A percentile compares a stretch with the other conserved stretches of the same genome.
phyloP scores from a whole-genome alignment of 2,888 invertebrate genomes.

The Ctena decussata region DNA sequence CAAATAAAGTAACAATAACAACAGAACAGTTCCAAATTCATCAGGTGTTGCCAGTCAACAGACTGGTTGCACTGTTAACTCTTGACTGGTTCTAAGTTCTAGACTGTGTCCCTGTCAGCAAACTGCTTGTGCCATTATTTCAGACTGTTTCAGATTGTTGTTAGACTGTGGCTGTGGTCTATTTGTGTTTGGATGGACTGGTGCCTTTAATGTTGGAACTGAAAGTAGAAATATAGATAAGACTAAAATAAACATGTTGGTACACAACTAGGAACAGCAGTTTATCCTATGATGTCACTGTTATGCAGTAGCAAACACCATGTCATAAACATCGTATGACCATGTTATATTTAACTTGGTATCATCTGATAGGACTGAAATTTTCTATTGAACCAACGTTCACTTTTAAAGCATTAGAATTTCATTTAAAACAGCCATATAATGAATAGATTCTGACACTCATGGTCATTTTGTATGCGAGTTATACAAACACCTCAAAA shows the following conservation, averaged over 20 bases:
- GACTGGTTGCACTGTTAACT: no score
- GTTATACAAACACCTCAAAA: no score
- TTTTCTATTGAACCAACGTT: background rate
- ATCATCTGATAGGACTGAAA: background rate
- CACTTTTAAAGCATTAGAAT: background rate
- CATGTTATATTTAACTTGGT: background rate
- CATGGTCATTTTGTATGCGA: no score
- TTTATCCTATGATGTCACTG: no score
- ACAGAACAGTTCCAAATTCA: background rate
- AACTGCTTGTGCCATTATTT: conserved; percentile 50
- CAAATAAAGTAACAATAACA: background rate
- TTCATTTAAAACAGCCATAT: background rate
- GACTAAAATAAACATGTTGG: no score
- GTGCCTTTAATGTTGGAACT: conserved; percentile 56
- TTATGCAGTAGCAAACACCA: no score
- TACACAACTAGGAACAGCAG: no score
- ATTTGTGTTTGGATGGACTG: conserved; percentile 29
- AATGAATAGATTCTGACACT: background rate
- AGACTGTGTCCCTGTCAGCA: conserved; percentile 32
- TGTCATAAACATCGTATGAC: background rate
- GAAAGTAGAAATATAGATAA: conserved; percentile 36
- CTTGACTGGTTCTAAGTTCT: no score
- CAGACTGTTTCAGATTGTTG: conserved; percentile 39
- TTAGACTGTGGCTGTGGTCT: conserved; percentile 12
- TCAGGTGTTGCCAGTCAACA: no score